Percentiles rank a stretch among this genome's conserved stretches.
Evolutionary conservation across 1,140 invertebrate species (phyloP).

Genomic region (Lanistes nyassanus): DNA sequence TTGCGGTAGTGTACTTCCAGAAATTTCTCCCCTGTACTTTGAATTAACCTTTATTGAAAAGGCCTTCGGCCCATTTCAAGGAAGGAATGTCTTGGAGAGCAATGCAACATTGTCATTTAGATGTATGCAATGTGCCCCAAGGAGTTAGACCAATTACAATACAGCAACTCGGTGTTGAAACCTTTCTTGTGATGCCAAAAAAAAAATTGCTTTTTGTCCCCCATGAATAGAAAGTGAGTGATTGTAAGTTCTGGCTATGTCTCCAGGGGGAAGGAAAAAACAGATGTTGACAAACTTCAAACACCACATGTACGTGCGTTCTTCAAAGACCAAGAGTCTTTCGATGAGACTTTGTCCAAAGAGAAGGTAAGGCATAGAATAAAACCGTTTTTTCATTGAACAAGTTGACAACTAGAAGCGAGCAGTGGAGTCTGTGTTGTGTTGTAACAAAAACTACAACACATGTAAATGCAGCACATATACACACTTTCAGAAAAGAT

Average conservation of each 20-base stretch:
- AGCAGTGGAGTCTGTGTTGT: not conserved
- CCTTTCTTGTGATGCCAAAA: not conserved
- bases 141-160: not conserved
- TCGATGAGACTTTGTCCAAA: conserved; percentile 61
- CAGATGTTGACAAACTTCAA: conserved; percentile 65
- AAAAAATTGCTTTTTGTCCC: not conserved
- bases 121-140: not conserved
- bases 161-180: not conserved
- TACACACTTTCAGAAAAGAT: too few species aligned
- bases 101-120: too few species aligned
- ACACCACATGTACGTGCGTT: conserved; percentile 62
- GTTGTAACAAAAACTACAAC: not conserved
- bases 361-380: conserved; percentile 54
- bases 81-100: not conserved
- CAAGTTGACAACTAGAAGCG: not conserved
- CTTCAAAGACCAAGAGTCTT: conserved; percentile 61
- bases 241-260: conserved; percentile 2
- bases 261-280: conserved; percentile 64
- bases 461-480: not conserved
- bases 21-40: not conserved
- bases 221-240: not conserved
- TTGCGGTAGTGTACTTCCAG: too few species aligned
- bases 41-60: not conserved
- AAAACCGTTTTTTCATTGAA: not conserved
- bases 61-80: too few species aligned